Evolutionary conservation across 2,888 invertebrate genomes (phyloP), one percentile per base, ranked within the genome.

Genomic region (Machimus rusticus): DNA sequence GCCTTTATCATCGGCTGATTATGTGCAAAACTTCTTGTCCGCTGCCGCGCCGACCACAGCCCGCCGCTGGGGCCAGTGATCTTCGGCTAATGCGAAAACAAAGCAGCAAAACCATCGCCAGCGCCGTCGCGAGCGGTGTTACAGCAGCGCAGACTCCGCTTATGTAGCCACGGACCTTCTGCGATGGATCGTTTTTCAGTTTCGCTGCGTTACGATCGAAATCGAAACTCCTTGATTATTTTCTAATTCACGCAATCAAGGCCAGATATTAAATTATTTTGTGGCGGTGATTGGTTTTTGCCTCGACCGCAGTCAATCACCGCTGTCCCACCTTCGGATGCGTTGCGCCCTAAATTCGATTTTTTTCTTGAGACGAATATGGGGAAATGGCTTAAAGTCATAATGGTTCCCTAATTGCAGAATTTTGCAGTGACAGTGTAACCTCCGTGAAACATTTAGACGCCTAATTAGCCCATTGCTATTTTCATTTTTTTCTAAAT

Each of bases 181-280:
- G 23, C 57, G 66, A 66, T 37, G 57, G 82, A 57, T 82, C 57
- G 57, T 39, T 82, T 82, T 82, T 82, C 82, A 82, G 82, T 82
- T 39, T 55, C 14, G 55, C 82, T 82, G 82, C 82, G 57, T 57
- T 66, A 19, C 82, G 57, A 82, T 82, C 82, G 82, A 82, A 82
- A 82, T 82, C 82, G 82, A 82, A 66, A 82, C 82, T 66, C 12
- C 39, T 66, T 57, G 82, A 82, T 39, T 76, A 76, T 82, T 82
- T 81, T 82, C 82, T 37, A 82, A 57, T 82, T 37, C 55, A 37
- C 39, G 82, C 39, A 82, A 82, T 82, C 82, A 82, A 82, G 82
- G 82, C 82, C 82, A 82, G 51, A 51, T 79, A 79, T 79, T 79
- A 51, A 51, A 46, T 79, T 79, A 46, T 79, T 79, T 28, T 39